Evolutionary conservation across 92 coral and sea anemone species (phyloP).

Genomic region (Heteractis magnifica): DNA sequence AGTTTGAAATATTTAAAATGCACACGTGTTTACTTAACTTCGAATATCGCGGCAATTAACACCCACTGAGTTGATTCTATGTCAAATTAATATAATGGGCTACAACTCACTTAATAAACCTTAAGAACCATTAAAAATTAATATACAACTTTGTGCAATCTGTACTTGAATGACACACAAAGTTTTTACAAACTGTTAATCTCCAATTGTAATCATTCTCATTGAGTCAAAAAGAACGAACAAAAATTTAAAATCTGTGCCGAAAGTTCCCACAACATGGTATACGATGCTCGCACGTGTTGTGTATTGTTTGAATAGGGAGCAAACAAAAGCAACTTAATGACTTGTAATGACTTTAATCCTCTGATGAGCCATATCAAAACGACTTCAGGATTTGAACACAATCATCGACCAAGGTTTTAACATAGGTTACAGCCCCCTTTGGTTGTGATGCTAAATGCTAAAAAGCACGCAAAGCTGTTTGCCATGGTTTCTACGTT

Average conservation of each 20-base stretch:
- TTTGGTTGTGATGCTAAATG: background rate
- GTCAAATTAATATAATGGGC: background rate
- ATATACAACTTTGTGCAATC: background rate
- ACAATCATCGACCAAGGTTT: background rate
- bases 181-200: background rate
- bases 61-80: background rate
- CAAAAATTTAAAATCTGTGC: background rate
- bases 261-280: constrained; percentile 9
- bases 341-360: background rate
- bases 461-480: background rate
- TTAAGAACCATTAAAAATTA: background rate
- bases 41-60: background rate
- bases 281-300: background rate
- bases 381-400: background rate
- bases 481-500: background rate
- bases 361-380: background rate
- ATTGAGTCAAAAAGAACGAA: background rate
- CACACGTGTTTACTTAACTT: background rate
- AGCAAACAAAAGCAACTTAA: background rate
- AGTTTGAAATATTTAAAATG: background rate
- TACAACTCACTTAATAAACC: background rate
- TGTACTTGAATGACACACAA: background rate
- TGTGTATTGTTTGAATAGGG: background rate
- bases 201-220: background rate
- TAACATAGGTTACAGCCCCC: background rate